A percentile compares a stretch with the other conserved stretches of the same genome.
Conservation (phyloP, 1,140 invertebrate genomes). For the Magallana gigas region DNA sequence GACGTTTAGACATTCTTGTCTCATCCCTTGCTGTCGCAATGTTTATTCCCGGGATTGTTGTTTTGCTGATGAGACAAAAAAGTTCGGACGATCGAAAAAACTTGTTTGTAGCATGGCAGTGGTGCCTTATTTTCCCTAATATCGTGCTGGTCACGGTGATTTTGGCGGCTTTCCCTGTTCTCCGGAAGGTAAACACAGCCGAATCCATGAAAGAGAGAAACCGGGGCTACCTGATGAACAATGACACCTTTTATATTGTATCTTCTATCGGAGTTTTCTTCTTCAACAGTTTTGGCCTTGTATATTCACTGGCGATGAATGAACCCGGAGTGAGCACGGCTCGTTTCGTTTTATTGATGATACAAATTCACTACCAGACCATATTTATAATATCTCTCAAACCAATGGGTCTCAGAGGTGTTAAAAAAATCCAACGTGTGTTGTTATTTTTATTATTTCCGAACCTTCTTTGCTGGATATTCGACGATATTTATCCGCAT, state of each 20-base stretch:
- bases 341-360: not conserved
- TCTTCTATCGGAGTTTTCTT: not conserved
- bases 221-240: not conserved
- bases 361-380: not conserved
- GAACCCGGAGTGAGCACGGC: not conserved
- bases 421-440: not conserved
- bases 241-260: not conserved
- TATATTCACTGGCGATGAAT: not conserved
- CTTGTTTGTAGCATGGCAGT: not conserved
- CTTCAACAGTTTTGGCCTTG: not conserved
- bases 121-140: not conserved
- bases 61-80: not conserved
- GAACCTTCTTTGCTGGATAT: not conserved
- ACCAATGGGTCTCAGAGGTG: not conserved
- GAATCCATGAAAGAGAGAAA: not conserved
- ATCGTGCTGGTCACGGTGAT: not conserved
- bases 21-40: not conserved
- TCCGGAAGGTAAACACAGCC: not conserved
- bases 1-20: not conserved
- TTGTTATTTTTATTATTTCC: not conserved
- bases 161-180: not conserved
- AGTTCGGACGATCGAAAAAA: not conserved
- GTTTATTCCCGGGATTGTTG: not conserved
- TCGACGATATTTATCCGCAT: not conserved
- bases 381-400: not conserved